phyloP scores from a whole-genome alignment of 2,113 vertebrate species.

The Tretioscincus oriximinensis region DNA sequence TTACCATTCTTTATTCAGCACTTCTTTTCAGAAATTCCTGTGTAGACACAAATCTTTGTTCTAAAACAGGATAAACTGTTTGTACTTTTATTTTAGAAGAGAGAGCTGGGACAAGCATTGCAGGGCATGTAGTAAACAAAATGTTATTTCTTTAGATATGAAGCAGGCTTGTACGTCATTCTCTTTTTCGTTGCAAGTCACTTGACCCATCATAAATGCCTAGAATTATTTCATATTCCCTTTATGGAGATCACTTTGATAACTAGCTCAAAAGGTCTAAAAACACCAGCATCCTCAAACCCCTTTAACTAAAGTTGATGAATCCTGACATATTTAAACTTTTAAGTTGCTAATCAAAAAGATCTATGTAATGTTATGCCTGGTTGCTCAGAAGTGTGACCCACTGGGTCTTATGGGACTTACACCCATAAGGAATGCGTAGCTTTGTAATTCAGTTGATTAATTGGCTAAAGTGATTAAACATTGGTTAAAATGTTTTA shows the following conservation, averaged over 20 bases:
- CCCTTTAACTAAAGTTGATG: neutral
- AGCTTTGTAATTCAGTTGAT: neutral
- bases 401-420: neutral
- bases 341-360: neutral
- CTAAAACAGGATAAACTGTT: slow-evolving; percentile 1
- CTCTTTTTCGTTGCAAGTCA: neutral
- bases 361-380: neutral
- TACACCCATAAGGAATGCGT: neutral
- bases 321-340: neutral
- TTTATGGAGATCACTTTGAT: neutral
- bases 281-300: neutral
- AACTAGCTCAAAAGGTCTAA: neutral
- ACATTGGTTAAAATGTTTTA: neutral
- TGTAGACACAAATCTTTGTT: neutral
- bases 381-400: neutral
- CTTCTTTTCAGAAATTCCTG: neutral
- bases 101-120: neutral
- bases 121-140: neutral
- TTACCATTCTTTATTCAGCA: neutral
- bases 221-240: neutral
- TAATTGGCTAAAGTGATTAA: neutral
- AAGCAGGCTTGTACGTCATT: neutral
- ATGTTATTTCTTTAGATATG: neutral
- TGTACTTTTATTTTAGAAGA: neutral
- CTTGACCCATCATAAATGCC: neutral